Evolutionary conservation across 2,113 vertebrate species (phyloP), one percentile per base, ranked within the genome.

Genomic region (Dascyllus trimaculatus): DNA sequence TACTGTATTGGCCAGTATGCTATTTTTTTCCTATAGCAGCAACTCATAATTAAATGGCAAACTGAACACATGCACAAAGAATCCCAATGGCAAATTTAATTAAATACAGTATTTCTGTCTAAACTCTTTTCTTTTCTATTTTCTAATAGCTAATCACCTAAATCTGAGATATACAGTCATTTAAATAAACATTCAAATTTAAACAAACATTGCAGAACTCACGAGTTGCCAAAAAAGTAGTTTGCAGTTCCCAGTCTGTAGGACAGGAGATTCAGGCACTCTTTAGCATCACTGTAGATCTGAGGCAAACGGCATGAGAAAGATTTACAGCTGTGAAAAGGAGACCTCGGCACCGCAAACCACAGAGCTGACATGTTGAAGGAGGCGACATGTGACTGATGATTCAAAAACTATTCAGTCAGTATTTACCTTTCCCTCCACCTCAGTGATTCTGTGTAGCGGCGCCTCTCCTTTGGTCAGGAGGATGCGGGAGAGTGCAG

Each of bases 281-380:
- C 98, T 93, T 97, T 99, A 91, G 97, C 98, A 92, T 99, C 98
- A 87, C 95, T 97, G 95, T 99, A 99, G 89, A 99, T 96, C 98
- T 99, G 80, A 73, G 22, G 62, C 15, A 76, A 54, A 81, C 24
- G 29, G n/a, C 64, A 64, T 11, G 26, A 68, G 8, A 75, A 24
- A 26, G 2, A 63, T 52, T 58, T 22, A 38, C 2, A 66, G 21
- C 38, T 60, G 11, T 53, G 15, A 46, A 69, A 56, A 32, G 65
- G 17, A 40, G 5, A 18, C 40, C 2, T 26, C 46, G 18, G 21
- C 22, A 51, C 32, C 11, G 62, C 7, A 25, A 18, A 24, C 1
- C 19, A 48, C 15, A 49, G 25, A 14, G 32, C 9, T 43, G 18
- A 51, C 17, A 18, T 17, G 5, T 7, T 25, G 21, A 60, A 40